A percentile compares a stretch with the other conserved stretches of the same genome.
These are phyloP conservation scores for Melanerpes aurifrons DNA, from an alignment of 2,113 vertebrate genomes.

Conservation along the genomic window DNA sequence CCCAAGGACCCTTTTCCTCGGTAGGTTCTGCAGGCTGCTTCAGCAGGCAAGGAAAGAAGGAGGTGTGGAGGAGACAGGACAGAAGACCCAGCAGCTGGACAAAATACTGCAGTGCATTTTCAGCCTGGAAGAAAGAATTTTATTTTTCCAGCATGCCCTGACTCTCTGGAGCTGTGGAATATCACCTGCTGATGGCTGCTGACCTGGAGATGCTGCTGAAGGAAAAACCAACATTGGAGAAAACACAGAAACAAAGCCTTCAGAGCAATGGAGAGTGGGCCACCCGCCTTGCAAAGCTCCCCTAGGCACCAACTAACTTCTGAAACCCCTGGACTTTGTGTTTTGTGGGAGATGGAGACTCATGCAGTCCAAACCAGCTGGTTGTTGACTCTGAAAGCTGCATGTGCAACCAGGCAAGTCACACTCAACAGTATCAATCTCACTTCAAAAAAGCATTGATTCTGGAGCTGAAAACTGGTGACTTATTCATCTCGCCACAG, in stretches of 20 bases:
- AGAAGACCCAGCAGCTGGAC: not conserved
- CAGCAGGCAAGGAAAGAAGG: not conserved
- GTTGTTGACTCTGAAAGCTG: not conserved
- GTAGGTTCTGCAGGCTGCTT: not conserved
- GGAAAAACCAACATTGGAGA: not conserved
- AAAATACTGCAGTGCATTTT: not conserved
- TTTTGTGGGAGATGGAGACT: not conserved
- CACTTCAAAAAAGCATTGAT: not conserved
- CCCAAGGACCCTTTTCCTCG: rapidly evolving
- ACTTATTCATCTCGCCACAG: not conserved
- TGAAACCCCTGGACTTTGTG: not conserved
- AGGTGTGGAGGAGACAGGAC: not conserved
- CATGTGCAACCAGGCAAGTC: not conserved
- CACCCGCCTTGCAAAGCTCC: not conserved
- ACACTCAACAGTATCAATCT: rapidly evolving
- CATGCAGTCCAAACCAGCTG: rapidly evolving
- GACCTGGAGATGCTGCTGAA: not conserved
- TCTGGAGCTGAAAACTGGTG: not conserved
- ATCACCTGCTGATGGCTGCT: not conserved
- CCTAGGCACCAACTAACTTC: not conserved
- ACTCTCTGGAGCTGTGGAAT: not conserved
- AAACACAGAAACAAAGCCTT: not conserved
- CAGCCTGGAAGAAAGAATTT: not conserved
- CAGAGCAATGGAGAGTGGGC: not conserved
- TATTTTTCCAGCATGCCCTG: not conserved